phyloP scores from a whole-genome alignment of 2,888 invertebrate genomes.

The Drosophila anomalipes region DNA sequence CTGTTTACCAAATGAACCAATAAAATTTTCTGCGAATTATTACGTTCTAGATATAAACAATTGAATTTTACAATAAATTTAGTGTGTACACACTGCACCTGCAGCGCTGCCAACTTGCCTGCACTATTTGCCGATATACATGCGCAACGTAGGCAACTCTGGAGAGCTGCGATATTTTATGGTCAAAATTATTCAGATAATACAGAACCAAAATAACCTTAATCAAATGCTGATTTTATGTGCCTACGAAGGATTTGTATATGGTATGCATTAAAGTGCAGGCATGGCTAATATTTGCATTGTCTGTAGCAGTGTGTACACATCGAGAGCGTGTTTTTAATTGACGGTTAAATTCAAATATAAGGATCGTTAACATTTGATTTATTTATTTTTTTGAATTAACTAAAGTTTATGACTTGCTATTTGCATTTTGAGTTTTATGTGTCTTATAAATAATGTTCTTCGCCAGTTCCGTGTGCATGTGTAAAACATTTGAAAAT shows the following conservation, averaged over 20 bases:
- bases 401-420: background rate
- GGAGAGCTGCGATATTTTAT: background rate
- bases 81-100: conserved; percentile 45
- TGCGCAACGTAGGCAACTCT: background rate
- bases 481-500: conserved; percentile 23
- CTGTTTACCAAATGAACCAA: conserved; percentile 12
- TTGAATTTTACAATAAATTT: conserved; percentile 31
- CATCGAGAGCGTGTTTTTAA: background rate
- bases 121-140: background rate
- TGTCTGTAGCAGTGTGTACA: background rate
- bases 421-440: background rate
- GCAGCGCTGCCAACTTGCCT: conserved; percentile 40
- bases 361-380: background rate
- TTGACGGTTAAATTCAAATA: conserved; percentile 5
- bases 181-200: background rate
- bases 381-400: background rate
- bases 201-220: background rate
- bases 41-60: conserved; percentile 69
- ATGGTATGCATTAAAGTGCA: no score
- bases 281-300: background rate
- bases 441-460: background rate
- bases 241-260: background rate
- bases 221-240: background rate
- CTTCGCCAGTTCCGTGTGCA: background rate
- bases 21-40: conserved; percentile 59